Percentiles rank a stretch among this genome's conserved stretches.
phyloP scores from a whole-genome alignment of 2,113 vertebrate genomes.

The Osmerus mordax region DNA sequence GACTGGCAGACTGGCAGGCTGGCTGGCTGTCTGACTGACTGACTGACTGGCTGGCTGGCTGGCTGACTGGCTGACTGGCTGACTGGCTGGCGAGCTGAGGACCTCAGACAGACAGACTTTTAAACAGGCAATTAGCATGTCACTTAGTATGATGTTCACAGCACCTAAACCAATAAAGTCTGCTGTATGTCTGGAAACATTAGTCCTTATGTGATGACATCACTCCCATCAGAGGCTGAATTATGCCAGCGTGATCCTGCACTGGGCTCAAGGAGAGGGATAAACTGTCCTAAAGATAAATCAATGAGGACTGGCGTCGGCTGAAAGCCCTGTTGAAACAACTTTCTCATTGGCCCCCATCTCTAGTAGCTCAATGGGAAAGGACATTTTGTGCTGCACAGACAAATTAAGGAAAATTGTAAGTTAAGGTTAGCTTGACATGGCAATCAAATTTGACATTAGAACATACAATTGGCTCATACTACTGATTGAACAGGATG shows the following conservation, averaged over 20 bases:
- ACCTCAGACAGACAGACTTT: neutral
- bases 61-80: no score
- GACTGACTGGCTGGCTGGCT: no score
- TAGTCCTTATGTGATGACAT: constrained; percentile 53
- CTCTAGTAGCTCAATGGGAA: constrained; percentile 5
- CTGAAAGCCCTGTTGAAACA: constrained; percentile 15
- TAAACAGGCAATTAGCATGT: constrained; percentile 20
- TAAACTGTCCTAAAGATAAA: constrained; percentile 44
- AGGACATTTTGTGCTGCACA: constrained; percentile 12
- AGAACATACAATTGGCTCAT: neutral
- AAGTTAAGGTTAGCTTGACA: constrained; percentile 5
- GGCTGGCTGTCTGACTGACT: no score
- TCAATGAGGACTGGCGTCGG: constrained; percentile 26
- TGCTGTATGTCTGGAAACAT: constrained; percentile 42
- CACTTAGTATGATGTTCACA: constrained; percentile 43
- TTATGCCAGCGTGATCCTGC: constrained; percentile 27
- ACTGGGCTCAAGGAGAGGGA: constrained; percentile 31
- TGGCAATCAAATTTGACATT: neutral
- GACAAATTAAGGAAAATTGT: constrained; percentile 20
- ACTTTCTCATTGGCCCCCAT: constrained; percentile 27
- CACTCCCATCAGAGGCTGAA: constrained; percentile 36
- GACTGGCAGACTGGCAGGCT: neutral
- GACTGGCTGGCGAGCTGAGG: no score
- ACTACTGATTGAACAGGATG: neutral
- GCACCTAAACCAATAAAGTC: constrained; percentile 51